A percentile compares a stretch with the other conserved stretches of the same genome.
These are phyloP conservation scores for Ceratoteleas bidentatus DNA, from an alignment of 1,140 invertebrate species.

Conservation along the genomic window DNA sequence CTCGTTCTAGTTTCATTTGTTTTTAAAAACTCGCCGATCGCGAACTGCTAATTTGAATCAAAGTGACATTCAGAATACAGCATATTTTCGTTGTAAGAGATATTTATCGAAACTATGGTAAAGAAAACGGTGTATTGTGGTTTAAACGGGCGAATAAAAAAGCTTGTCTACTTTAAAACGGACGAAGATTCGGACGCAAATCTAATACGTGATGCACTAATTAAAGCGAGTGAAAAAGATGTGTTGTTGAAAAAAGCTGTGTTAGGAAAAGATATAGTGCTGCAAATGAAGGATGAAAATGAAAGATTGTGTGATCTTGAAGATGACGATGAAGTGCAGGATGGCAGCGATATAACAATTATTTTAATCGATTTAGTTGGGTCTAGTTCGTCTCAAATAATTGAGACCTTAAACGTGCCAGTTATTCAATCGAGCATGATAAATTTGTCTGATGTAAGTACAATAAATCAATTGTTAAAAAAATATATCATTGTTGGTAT, in stretches of 20 bases:
- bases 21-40: too few relatives aligned
- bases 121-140: too few relatives aligned
- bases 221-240: slow-evolving; percentile 4
- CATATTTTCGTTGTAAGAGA: too few relatives aligned
- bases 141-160: too few relatives aligned
- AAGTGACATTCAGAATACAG: too few relatives aligned
- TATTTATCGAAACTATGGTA: too few relatives aligned
- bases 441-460: too few relatives aligned
- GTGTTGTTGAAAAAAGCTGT: background rate
- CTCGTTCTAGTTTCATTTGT: too few relatives aligned
- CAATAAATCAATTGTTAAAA: too few relatives aligned
- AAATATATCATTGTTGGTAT: too few relatives aligned
- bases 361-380: background rate
- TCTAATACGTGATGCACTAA: background rate
- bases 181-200: background rate
- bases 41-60: too few relatives aligned
- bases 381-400: background rate
- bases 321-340: slow-evolving; percentile 3
- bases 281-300: slow-evolving; percentile 15
- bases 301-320: slow-evolving; percentile 9
- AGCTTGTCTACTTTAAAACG: too few relatives aligned
- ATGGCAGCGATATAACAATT: background rate
- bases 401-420: background rate
- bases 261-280: background rate
- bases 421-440: background rate